phyloP scores from a whole-genome alignment of 2,888 invertebrate genomes.

The Helleia helle region DNA sequence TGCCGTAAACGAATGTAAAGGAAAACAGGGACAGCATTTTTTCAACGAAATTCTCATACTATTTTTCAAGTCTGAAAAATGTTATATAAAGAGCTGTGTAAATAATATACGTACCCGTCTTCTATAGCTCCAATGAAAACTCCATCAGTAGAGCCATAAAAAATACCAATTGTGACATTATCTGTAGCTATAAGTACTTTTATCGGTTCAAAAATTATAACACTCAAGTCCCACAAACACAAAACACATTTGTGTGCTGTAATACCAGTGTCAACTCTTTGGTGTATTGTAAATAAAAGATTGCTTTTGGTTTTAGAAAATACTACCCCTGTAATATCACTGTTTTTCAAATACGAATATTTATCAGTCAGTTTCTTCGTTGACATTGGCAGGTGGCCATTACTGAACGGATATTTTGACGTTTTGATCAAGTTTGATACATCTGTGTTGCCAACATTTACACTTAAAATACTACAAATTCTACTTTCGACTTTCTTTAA shows the following conservation, averaged over 20 bases:
- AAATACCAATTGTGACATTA: constrained; percentile 39
- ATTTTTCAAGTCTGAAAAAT: too few relatives aligned
- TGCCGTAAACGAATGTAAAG: too few relatives aligned
- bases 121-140: constrained; percentile 50
- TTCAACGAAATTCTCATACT: too few relatives aligned
- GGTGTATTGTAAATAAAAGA: constrained; percentile 48
- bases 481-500: constrained; percentile 45
- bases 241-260: constrained; percentile 33
- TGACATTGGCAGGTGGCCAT: constrained; percentile 39
- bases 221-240: constrained; percentile 56
- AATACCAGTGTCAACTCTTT: constrained; percentile 23
- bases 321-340: constrained; percentile 36
- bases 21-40: too few relatives aligned
- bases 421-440: constrained; percentile 32
- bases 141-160: constrained; percentile 45
- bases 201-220: constrained; percentile 39
- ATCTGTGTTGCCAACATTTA: constrained; percentile 35
- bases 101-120: constrained; percentile 42
- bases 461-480: constrained; percentile 39
- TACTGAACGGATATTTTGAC: constrained; percentile 47
- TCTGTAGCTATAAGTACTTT: constrained; percentile 50
- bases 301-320: constrained; percentile 46
- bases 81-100: too few relatives aligned
- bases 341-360: constrained; percentile 30
- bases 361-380: constrained; percentile 29